Percentiles rank a stretch among this genome's conserved stretches.
These are phyloP conservation scores for Cephus rjabovi DNA, from an alignment of 2,888 invertebrate species.

Conservation along the genomic window DNA sequence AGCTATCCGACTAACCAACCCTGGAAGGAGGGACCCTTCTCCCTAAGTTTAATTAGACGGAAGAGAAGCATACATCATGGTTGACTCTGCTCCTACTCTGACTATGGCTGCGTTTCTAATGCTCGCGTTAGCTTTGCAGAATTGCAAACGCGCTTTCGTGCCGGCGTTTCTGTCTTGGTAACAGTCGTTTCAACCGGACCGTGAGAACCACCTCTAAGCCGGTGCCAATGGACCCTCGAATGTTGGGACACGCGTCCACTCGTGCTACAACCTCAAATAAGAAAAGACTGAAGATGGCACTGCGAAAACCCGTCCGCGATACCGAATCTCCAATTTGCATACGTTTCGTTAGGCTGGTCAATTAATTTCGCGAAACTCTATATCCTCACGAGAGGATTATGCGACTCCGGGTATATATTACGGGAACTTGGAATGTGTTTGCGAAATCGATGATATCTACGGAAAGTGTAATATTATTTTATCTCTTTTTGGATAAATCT, in stretches of 20 bases:
- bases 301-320: not conserved
- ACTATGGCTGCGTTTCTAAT: slow-evolving; percentile 16
- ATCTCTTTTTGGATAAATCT: not conserved
- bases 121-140: slow-evolving; percentile 40
- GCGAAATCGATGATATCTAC: not conserved
- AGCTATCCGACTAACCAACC: slow-evolving; percentile 41
- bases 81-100: slow-evolving; percentile 40
- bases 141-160: slow-evolving; percentile 32
- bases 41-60: slow-evolving; percentile 59
- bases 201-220: not conserved
- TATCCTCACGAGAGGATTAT: not conserved
- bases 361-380: not conserved
- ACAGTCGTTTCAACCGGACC: slow-evolving; percentile 21
- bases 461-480: not conserved
- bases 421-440: not conserved
- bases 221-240: not conserved
- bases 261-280: not conserved
- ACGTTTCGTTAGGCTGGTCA: not conserved
- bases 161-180: slow-evolving; percentile 23
- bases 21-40: slow-evolving; percentile 29
- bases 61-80: slow-evolving; percentile 54
- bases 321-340: not conserved
- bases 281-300: not conserved
- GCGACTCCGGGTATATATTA: not conserved
- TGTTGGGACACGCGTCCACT: not conserved